phyloP scores from a whole-genome alignment of 1,140 invertebrate species.

The Euschistus heros region DNA sequence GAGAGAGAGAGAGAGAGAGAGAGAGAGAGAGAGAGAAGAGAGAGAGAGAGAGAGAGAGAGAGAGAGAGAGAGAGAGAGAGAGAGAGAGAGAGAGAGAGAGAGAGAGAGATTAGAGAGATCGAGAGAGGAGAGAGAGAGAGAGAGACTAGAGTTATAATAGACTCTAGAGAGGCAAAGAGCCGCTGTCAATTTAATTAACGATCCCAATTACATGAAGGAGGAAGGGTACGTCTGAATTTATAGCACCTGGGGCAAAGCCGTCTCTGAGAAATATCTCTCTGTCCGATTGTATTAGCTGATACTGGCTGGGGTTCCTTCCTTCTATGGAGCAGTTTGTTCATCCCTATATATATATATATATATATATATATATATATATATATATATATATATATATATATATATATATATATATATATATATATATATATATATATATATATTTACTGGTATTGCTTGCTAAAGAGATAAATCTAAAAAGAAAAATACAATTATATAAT shows the following conservation, averaged over 20 bases:
- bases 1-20: background rate
- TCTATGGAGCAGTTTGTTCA: too few relatives aligned
- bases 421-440: background rate
- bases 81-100: background rate
- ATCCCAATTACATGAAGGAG: too few relatives aligned
- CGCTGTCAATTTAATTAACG: too few relatives aligned
- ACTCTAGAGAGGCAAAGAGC: too few relatives aligned
- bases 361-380: constrained; percentile 1
- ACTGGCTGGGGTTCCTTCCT: too few relatives aligned
- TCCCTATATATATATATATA: background rate
- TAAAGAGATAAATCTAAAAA: background rate
- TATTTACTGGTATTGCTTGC: background rate
- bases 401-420: constrained; percentile 1
- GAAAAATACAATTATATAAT: background rate
- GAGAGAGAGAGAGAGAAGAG: constrained; percentile 11
- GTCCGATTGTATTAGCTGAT: too few relatives aligned
- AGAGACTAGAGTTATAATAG: too few relatives aligned
- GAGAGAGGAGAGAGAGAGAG: background rate
- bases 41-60: constrained; percentile 25
- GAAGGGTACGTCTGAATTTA: too few relatives aligned
- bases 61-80: background rate
- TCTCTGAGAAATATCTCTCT: too few relatives aligned
- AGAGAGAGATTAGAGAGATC: background rate
- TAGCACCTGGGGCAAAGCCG: too few relatives aligned
- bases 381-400: constrained; percentile 1